Conservation (phyloP, 2,888 invertebrate species). For the Coelogynopora nodosa region DNA sequence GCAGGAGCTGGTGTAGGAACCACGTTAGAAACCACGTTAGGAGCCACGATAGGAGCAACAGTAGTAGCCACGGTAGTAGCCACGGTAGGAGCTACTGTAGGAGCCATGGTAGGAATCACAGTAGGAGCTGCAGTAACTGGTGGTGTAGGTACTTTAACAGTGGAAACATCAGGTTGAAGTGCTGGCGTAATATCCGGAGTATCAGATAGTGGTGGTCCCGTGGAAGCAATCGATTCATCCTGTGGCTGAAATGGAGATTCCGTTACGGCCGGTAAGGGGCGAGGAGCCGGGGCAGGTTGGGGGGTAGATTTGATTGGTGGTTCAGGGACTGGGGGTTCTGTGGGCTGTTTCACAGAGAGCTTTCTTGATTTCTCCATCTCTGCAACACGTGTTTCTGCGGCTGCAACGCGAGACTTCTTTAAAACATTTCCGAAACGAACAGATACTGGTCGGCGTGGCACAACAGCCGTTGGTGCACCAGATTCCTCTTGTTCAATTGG, state of each 20-base stretch:
- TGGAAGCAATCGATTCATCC: neutral
- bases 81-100: neutral
- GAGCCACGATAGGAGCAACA: neutral
- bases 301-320: neutral
- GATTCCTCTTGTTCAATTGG: neutral
- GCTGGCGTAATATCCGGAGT: neutral
- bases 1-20: neutral
- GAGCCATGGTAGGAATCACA: neutral
- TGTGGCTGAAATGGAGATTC: neutral
- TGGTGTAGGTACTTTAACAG: neutral
- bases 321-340: constrained; percentile 7
- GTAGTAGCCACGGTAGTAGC: neutral
- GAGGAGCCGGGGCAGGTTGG: neutral
- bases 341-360: neutral
- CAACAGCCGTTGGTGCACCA: neutral
- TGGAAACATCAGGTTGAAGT: neutral
- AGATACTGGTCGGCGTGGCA: neutral
- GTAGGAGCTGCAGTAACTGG: neutral
- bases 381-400: neutral
- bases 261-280: neutral
- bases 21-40: neutral
- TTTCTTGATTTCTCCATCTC: neutral
- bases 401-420: neutral
- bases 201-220: neutral
- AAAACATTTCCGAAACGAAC: neutral